A percentile compares a stretch with the other conserved stretches of the same genome.
Evolutionary conservation across 1,140 invertebrate species (phyloP).

Genomic region (Centruroides sculpturatus): DNA sequence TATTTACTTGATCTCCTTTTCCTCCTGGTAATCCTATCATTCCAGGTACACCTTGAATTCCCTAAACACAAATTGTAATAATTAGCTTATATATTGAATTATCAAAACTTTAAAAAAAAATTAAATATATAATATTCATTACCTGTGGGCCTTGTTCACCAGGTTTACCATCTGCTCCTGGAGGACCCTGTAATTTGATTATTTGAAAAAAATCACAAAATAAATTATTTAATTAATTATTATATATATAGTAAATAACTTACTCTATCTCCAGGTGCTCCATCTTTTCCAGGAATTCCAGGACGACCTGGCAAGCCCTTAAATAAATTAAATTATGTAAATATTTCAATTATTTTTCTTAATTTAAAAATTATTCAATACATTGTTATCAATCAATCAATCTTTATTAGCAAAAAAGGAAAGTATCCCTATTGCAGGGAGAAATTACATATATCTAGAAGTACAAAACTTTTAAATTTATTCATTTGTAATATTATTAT

Average conservation of each 20-base stretch:
- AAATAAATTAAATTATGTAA: constrained; percentile 36
- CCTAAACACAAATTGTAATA: constrained; percentile 28
- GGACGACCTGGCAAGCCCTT: constrained; percentile 49
- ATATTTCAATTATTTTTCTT: not conserved
- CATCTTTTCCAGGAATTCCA: constrained; percentile 57
- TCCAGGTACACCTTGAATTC: constrained; percentile 58
- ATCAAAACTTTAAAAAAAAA: not conserved
- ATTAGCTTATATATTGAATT: not conserved
- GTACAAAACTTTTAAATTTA: too few relatives aligned
- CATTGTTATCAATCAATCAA: too few relatives aligned
- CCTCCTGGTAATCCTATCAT: constrained; percentile 55
- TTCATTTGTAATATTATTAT: too few relatives aligned
- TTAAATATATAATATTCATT: constrained; percentile 14
- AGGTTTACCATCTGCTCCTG: constrained; percentile 55
- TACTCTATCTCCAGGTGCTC: constrained; percentile 24
- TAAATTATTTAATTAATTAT: not conserved
- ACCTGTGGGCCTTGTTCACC: constrained; percentile 48
- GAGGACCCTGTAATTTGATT: constrained; percentile 12
- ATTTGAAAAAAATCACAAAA: not conserved
- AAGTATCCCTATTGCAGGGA: too few relatives aligned
- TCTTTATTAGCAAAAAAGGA: too few relatives aligned
- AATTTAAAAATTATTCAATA: not conserved
- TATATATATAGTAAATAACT: constrained; percentile 1
- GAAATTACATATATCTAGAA: too few relatives aligned
- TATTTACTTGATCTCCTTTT: constrained; percentile 48